A percentile compares a stretch with the other conserved stretches of the same genome.
phyloP scores from a whole-genome alignment of 2,113 vertebrate genomes.

The Epinephelus cyanopodus region DNA sequence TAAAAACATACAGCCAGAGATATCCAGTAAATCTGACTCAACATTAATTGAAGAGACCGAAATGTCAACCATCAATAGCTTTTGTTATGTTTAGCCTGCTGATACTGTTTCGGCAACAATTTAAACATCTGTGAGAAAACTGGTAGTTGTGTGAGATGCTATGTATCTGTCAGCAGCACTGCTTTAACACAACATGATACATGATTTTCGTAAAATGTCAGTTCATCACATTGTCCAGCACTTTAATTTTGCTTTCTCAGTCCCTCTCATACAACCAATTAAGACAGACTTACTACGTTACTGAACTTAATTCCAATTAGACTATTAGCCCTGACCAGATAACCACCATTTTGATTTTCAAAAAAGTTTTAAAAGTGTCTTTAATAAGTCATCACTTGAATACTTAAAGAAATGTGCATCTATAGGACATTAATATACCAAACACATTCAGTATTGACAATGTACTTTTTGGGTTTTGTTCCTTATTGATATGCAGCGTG shows the following conservation, averaged over 20 bases:
- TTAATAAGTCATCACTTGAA: too few relatives aligned
- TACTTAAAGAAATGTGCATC: too few relatives aligned
- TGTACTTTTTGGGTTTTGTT: not conserved
- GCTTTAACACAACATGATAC: too few relatives aligned
- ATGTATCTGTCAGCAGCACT: too few relatives aligned
- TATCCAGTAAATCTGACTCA: not conserved
- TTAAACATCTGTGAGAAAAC: not conserved
- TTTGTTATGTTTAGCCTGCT: not conserved
- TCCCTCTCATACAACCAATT: too few relatives aligned
- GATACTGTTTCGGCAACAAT: too few relatives aligned
- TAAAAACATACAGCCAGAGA: not conserved
- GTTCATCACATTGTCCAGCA: not conserved
- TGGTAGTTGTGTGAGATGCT: too few relatives aligned
- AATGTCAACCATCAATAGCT: not conserved
- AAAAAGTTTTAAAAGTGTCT: not conserved
- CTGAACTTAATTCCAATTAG: not conserved
- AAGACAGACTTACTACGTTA: not conserved
- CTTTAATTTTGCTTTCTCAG: not conserved
- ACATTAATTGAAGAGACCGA: not conserved
- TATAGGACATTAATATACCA: too few relatives aligned
- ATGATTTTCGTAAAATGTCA: fast-evolving
- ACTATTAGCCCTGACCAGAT: too few relatives aligned
- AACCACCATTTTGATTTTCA: not conserved
- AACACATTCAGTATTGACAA: fast-evolving
- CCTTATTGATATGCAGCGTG: fast-evolving